Percentiles rank a stretch among this genome's conserved stretches.
These are phyloP conservation scores for Gonioctena quinquepunctata DNA, from an alignment of 1,140 invertebrate genomes.

Conservation along the genomic window DNA sequence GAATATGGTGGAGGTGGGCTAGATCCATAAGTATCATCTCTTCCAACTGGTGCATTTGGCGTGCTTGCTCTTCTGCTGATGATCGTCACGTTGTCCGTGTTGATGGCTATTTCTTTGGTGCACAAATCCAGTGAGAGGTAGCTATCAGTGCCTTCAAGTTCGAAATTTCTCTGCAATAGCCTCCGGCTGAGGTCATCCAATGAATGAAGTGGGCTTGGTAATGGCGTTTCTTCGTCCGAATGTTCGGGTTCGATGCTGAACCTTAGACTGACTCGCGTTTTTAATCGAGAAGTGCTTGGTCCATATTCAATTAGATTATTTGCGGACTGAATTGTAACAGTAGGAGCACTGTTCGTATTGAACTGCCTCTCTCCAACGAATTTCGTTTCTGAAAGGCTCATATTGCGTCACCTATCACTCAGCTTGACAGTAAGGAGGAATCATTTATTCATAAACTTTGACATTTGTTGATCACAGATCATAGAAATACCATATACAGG, in stretches of 20 bases:
- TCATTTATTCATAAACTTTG: too few relatives aligned
- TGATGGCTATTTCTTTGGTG: conserved; percentile 27
- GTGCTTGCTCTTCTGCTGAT: conserved; percentile 17
- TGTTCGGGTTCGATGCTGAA: background rate
- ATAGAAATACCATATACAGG: too few relatives aligned
- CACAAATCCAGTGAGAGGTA: conserved; percentile 24
- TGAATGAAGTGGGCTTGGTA: background rate
- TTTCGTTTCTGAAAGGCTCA: too few relatives aligned
- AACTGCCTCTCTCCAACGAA: too few relatives aligned
- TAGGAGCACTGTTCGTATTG: background rate
- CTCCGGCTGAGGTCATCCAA: background rate
- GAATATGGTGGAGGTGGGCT: conserved; percentile 20
- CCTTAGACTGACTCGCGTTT: background rate
- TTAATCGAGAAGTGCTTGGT: background rate
- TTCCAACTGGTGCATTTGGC: conserved; percentile 12
- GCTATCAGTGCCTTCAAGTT: conserved; percentile 16
- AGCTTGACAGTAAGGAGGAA: too few relatives aligned
- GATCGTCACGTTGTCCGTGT: background rate
- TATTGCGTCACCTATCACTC: too few relatives aligned
- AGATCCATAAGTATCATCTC: conserved; percentile 17
- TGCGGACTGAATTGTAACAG: too few relatives aligned
- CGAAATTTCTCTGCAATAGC: background rate
- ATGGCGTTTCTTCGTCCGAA: background rate
- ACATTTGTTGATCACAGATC: too few relatives aligned
- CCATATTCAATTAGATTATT: too few relatives aligned